Conservation (phyloP, 2,888 invertebrate genomes). For the Dimorphilus gyrociliatus region DNA sequence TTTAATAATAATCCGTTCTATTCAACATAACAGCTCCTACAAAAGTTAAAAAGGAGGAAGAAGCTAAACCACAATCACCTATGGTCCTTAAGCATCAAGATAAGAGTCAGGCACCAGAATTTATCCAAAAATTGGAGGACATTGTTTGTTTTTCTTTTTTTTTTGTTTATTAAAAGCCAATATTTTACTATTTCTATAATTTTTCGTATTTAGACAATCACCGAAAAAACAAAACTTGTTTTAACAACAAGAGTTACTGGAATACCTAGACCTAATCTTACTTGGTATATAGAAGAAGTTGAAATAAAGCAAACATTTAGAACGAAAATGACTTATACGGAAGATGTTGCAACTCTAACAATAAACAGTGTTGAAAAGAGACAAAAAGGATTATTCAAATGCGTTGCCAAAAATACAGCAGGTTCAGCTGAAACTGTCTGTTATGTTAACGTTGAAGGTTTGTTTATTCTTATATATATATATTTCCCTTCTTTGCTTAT, state of each 20-base stretch:
- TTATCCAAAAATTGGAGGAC: slow-evolving; percentile 72
- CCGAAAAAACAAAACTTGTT: slow-evolving; percentile 23
- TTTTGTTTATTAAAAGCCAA: slow-evolving; percentile 1
- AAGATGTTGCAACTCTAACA: slow-evolving; percentile 21
- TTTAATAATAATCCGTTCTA: no score
- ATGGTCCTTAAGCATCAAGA: slow-evolving; percentile 41
- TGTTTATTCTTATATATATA: no score
- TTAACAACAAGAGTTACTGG: slow-evolving; percentile 68
- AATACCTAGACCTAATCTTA: slow-evolving; percentile 70
- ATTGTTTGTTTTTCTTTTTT: slow-evolving; percentile 32
- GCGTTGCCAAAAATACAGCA: slow-evolving; percentile 11
- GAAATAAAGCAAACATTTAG: slow-evolving; percentile 58
- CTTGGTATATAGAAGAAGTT: slow-evolving; percentile 71
- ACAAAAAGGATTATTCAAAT: slow-evolving; percentile 28
- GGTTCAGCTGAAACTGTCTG: slow-evolving; percentile 9
- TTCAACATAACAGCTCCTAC: no score
- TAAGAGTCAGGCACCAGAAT: slow-evolving; percentile 67
- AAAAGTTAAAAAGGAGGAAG: no score
- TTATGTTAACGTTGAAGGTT: no score
- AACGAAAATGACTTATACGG: slow-evolving; percentile 54
- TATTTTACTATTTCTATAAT: no score
- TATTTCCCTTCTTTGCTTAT: no score
- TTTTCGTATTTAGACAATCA: slow-evolving; percentile 22
- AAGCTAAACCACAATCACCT: slow-evolving; percentile 17
- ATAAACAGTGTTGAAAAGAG: slow-evolving; percentile 15